Evolutionary conservation across 2,113 vertebrate species (phyloP).

Genomic region (Heloderma charlesbogerti): DNA sequence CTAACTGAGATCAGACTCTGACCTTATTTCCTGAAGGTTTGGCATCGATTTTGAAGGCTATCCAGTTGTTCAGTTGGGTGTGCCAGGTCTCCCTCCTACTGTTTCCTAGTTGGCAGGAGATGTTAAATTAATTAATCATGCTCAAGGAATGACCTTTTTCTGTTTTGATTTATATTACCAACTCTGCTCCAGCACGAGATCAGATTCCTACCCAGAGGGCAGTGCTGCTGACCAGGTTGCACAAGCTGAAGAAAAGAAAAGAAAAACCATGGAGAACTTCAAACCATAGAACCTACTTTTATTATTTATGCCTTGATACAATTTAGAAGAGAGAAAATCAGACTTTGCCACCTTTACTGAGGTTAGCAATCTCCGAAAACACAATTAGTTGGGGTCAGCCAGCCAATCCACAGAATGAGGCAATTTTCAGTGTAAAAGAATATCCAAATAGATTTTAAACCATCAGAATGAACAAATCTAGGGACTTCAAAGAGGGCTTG

Average conservation of each 20-base stretch:
- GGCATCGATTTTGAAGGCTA: background rate
- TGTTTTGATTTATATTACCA: slow-evolving; percentile 12
- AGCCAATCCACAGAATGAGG: slow-evolving; percentile 34
- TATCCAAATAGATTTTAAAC: background rate
- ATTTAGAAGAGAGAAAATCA: slow-evolving; percentile 21
- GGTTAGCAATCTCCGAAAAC: background rate
- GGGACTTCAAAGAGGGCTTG: background rate
- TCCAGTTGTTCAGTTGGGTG: background rate
- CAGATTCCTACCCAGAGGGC: slow-evolving; percentile 15
- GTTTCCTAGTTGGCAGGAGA: background rate
- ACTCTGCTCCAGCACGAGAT: background rate
- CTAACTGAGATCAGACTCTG: background rate
- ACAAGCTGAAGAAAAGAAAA: background rate
- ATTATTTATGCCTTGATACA: slow-evolving; percentile 16
- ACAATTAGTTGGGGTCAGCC: background rate
- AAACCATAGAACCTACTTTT: background rate
- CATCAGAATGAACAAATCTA: background rate
- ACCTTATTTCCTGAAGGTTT: background rate
- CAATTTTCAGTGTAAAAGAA: slow-evolving; percentile 4
- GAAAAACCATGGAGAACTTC: background rate
- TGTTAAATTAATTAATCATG: background rate
- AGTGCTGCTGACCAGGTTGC: background rate
- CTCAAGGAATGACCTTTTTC: background rate
- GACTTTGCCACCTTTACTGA: slow-evolving; percentile 5
- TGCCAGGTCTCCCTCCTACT: slow-evolving; percentile 9